phyloP scores from a whole-genome alignment of 2,113 vertebrate species.

The Dasyurus viverrinus region DNA sequence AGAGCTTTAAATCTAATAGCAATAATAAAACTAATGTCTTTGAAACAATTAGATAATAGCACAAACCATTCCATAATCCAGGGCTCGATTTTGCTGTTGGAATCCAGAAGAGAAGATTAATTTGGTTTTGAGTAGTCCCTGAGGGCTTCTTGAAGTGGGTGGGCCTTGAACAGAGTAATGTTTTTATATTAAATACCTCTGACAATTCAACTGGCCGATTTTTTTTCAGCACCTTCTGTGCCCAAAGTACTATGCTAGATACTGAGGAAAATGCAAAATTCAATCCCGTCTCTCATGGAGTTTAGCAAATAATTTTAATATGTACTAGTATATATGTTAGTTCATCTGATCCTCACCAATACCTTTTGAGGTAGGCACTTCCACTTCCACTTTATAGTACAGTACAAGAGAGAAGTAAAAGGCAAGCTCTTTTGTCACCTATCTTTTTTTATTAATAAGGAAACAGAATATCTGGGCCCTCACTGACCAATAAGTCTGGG shows the following conservation, averaged over 20 bases:
- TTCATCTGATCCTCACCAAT: not conserved
- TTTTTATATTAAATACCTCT: not conserved
- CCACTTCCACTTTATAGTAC: not conserved
- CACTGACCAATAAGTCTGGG: not conserved
- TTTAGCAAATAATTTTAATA: not conserved
- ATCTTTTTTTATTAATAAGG: not conserved
- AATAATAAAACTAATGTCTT: not conserved
- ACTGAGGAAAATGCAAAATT: not conserved
- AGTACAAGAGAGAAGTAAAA: not conserved
- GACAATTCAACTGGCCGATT: not conserved
- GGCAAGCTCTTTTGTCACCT: not conserved
- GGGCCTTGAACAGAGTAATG: not conserved
- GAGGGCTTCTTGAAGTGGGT: not conserved
- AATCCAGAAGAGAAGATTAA: not conserved
- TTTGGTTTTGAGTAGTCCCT: not conserved
- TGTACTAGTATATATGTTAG: not conserved
- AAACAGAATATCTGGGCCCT: rapidly evolving
- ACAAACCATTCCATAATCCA: not conserved
- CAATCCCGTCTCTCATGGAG: not conserved
- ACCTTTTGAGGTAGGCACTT: not conserved
- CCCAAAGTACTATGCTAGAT: not conserved
- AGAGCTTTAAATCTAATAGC: not conserved
- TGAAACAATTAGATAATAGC: not conserved
- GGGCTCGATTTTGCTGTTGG: not conserved
- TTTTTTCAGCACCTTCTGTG: not conserved